A percentile compares a stretch with the other conserved stretches of the same genome.
phyloP scores from a whole-genome alignment of 2,888 invertebrate species.

The Polyploca ridens region DNA sequence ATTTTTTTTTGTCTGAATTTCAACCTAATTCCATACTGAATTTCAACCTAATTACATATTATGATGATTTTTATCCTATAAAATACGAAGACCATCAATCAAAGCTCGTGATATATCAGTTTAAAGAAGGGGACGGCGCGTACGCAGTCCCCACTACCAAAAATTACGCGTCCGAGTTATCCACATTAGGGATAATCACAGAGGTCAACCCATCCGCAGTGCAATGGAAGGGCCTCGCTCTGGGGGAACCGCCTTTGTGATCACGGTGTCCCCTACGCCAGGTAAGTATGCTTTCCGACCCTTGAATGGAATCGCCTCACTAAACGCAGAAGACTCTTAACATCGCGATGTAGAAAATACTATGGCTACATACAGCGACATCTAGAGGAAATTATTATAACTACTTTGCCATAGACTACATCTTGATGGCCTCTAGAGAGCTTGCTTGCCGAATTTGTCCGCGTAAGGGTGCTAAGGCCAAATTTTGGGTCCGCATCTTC shows the following conservation, averaged over 20 bases:
- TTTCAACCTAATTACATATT: no score
- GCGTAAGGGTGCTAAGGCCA: no score
- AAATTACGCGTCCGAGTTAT: conserved; percentile 61
- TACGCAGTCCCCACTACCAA: conserved; percentile 62
- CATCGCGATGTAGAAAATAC: conserved; percentile 33
- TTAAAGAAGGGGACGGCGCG: conserved; percentile 41
- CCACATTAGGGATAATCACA: conserved; percentile 61
- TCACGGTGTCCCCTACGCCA: conserved; percentile 62
- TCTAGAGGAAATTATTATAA: conserved; percentile 21
- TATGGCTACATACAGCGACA: conserved; percentile 22
- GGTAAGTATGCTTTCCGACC: conserved; percentile 47
- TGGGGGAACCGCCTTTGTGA: conserved; percentile 60
- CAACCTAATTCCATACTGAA: no score
- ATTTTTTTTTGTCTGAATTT: no score
- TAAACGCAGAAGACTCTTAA: conserved; percentile 28
- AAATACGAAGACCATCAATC: no score
- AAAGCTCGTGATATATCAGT: no score
- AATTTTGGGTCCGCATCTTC: no score
- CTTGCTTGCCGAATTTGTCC: no score
- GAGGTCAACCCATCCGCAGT: conserved; percentile 59
- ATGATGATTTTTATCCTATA: no score
- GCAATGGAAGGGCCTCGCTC: conserved; percentile 57
- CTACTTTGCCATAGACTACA: neutral
- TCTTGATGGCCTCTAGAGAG: no score
- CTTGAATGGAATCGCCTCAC: conserved; percentile 17